A percentile compares a stretch with the other conserved stretches of the same genome.
These are phyloP conservation scores for Atta colombica DNA, from an alignment of 1,140 invertebrate genomes.

Conservation along the genomic window DNA sequence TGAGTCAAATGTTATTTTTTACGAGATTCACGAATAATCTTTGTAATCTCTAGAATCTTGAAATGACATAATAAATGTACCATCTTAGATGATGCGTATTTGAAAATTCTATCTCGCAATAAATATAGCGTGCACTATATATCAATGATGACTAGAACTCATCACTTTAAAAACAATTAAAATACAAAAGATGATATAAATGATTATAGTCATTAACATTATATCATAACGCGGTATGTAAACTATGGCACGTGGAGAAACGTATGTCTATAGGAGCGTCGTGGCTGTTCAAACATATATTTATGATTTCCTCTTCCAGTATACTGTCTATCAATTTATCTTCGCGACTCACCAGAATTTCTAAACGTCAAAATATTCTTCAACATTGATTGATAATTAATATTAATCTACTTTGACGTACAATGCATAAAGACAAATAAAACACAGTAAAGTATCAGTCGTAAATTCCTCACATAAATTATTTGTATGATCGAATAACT, in stretches of 20 bases:
- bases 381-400: background rate
- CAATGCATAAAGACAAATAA: background rate
- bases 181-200: constrained; percentile 28
- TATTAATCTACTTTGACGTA: background rate
- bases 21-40: background rate
- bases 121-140: background rate
- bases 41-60: background rate
- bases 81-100: background rate
- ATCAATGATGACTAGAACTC: background rate
- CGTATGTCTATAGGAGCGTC: background rate
- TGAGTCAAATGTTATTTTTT: background rate
- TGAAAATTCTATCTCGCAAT: background rate
- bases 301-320: constrained; percentile 31
- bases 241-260: constrained; percentile 64
- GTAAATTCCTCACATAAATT: background rate
- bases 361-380: constrained; percentile 9
- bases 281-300: background rate
- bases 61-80: background rate
- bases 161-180: constrained; percentile 63
- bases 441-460: background rate
- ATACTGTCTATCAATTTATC: constrained; percentile 5
- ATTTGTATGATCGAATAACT: background rate
- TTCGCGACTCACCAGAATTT: background rate
- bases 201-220: background rate
- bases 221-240: constrained; percentile 48